These are phyloP conservation scores for Caenorhabditis sp. DNA, from an alignment of 2,888 invertebrate species.

Conservation along the genomic window DNA sequence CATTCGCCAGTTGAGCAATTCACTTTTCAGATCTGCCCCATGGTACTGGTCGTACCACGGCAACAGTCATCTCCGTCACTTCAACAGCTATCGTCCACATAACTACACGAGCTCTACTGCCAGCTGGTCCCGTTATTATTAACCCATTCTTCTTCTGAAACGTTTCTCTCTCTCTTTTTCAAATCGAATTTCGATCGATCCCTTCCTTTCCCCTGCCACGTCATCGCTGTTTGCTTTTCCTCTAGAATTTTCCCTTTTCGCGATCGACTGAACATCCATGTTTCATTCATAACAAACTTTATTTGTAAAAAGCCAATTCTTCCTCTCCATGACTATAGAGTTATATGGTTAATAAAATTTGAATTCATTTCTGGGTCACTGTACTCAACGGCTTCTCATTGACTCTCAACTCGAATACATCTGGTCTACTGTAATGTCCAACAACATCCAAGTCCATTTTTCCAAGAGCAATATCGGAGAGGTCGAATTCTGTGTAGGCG, in stretches of 20 bases:
- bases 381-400: slow-evolving; percentile 65
- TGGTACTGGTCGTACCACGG: slow-evolving; percentile 79
- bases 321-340: slow-evolving; percentile 32
- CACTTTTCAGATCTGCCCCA: slow-evolving; percentile 70
- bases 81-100: slow-evolving; percentile 82
- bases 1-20: no score
- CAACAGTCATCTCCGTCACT: slow-evolving; percentile 78
- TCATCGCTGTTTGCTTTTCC: slow-evolving; percentile 35
- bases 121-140: slow-evolving; percentile 70
- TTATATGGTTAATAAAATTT: slow-evolving; percentile 24
- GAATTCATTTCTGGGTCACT: slow-evolving; percentile 36
- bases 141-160: slow-evolving; percentile 25
- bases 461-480: slow-evolving; percentile 68
- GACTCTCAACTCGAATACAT: slow-evolving; percentile 74
- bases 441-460: slow-evolving; percentile 77
- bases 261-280: slow-evolving; percentile 35
- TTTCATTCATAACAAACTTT: slow-evolving; percentile 7
- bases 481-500: slow-evolving; percentile 71
- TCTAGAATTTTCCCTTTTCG: background rate
- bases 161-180: slow-evolving; percentile 27
- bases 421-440: slow-evolving; percentile 76
- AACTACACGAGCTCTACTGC: slow-evolving; percentile 73
- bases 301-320: slow-evolving; percentile 44
- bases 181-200: slow-evolving; percentile 47
- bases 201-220: slow-evolving; percentile 31